Conservation (phyloP, 2,888 invertebrate genomes). For the Zygothrica quintamaculata region DNA sequence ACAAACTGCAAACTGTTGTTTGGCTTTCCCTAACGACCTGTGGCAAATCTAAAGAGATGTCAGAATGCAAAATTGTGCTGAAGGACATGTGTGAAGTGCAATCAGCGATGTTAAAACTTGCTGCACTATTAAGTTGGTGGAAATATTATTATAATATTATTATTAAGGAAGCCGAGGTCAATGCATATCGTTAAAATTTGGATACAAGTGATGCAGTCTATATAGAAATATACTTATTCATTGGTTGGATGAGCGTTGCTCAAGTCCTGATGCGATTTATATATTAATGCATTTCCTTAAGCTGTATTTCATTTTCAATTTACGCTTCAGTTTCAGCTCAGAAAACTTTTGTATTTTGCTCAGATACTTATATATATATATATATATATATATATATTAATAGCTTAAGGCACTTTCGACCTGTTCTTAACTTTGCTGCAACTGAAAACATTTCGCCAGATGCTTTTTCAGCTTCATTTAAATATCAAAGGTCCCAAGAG, state of each 20-base stretch:
- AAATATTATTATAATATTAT: too few species aligned
- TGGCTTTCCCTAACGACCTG: not conserved
- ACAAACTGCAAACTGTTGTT: not conserved
- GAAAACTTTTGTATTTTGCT: not conserved
- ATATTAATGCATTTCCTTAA: too few species aligned
- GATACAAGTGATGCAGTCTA: too few species aligned
- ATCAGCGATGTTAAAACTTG: not conserved
- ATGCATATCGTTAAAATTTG: too few species aligned
- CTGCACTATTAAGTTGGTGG: not conserved
- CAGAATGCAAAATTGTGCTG: conserved; percentile 8
- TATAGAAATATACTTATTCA: too few species aligned
- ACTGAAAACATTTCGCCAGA: not conserved
- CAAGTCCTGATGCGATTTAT: too few species aligned
- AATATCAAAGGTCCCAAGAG: not conserved
- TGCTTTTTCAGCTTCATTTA: not conserved
- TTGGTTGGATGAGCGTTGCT: too few species aligned
- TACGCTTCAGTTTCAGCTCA: not conserved
- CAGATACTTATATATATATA: not conserved
- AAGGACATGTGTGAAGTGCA: conserved; percentile 8
- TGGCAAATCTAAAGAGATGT: not conserved
- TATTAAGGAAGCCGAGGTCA: too few species aligned
- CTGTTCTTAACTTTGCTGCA: not conserved
- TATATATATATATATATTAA: not conserved
- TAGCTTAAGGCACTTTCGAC: not conserved
- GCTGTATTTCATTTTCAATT: too few species aligned